Conservation (phyloP, 2,797 vertebrate genomes). For the Enteromius anoplus region DNA sequence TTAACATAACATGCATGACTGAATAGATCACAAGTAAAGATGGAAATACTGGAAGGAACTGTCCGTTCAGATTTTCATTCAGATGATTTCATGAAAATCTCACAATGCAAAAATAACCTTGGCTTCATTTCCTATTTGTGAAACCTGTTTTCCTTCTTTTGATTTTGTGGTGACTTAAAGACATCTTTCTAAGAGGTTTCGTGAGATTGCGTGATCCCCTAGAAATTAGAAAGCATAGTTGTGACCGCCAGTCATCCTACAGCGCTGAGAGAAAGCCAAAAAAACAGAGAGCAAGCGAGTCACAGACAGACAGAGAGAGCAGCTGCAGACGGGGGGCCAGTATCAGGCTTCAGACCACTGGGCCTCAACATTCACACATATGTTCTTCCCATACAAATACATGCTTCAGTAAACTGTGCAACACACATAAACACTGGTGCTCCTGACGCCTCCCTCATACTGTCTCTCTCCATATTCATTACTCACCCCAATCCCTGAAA, state of each 20-base stretch:
- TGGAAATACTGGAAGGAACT: background rate
- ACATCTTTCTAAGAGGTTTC: slow-evolving; percentile 1
- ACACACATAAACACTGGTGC: slow-evolving; percentile 38
- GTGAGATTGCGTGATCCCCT: slow-evolving; percentile 29
- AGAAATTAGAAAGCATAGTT: slow-evolving; percentile 14
- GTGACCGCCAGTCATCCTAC: slow-evolving; percentile 21
- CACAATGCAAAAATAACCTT: background rate
- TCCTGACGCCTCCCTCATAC: slow-evolving; percentile 36
- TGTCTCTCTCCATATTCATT: slow-evolving; percentile 32
- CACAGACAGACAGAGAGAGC: slow-evolving; percentile 42
- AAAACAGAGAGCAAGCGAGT: slow-evolving; percentile 28
- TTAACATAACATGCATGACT: background rate
- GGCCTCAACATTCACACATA: slow-evolving; percentile 39
- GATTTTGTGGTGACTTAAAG: background rate
- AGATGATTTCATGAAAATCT: background rate
- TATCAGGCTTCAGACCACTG: slow-evolving; percentile 55
- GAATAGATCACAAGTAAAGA: background rate
- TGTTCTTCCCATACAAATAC: slow-evolving; percentile 35
- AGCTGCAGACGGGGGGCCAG: slow-evolving; percentile 52
- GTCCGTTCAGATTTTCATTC: background rate
- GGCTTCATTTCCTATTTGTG: background rate
- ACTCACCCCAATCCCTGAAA: slow-evolving; percentile 28
- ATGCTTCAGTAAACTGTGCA: slow-evolving; percentile 34
- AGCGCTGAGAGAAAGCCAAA: slow-evolving; percentile 10
- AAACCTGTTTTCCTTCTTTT: background rate